A percentile compares a stretch with the other conserved stretches of the same genome.
Evolutionary conservation across 2,797 vertebrate genomes (phyloP).

Genomic region (Cheirogaleus major): DNA sequence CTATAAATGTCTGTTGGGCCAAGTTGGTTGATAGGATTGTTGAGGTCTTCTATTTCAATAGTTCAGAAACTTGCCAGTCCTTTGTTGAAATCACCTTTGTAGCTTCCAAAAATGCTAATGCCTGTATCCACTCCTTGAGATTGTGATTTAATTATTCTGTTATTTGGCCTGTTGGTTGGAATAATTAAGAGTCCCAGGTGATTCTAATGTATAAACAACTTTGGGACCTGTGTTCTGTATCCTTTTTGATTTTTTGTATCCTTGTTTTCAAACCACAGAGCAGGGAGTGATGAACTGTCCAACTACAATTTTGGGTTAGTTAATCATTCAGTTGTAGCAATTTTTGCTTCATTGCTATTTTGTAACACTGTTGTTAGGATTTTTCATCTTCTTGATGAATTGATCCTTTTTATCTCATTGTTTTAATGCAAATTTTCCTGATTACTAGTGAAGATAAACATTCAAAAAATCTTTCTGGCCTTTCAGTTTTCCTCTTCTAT

Average conservation of each 20-base stretch:
- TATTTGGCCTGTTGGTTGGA: background rate
- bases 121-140: background rate
- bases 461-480: background rate
- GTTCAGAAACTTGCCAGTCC: background rate
- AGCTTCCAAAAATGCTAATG: background rate
- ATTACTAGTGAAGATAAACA: background rate
- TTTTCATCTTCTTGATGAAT: background rate
- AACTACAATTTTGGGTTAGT: background rate
- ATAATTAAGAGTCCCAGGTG: background rate
- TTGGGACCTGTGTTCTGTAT: background rate
- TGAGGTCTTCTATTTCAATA: background rate
- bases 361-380: background rate
- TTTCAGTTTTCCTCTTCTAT: background rate
- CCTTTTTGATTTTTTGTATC: background rate
- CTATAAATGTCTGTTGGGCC: background rate
- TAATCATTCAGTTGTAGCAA: background rate
- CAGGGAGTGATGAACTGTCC: background rate
- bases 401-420: background rate
- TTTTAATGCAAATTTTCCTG: background rate
- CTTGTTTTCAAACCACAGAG: background rate
- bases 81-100: background rate
- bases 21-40: background rate
- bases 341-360: constrained; percentile 18
- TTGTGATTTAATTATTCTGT: background rate
- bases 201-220: background rate